These are phyloP conservation scores for Oreocharis arfaki DNA, from an alignment of 2,113 vertebrate genomes.

Conservation along the genomic window DNA sequence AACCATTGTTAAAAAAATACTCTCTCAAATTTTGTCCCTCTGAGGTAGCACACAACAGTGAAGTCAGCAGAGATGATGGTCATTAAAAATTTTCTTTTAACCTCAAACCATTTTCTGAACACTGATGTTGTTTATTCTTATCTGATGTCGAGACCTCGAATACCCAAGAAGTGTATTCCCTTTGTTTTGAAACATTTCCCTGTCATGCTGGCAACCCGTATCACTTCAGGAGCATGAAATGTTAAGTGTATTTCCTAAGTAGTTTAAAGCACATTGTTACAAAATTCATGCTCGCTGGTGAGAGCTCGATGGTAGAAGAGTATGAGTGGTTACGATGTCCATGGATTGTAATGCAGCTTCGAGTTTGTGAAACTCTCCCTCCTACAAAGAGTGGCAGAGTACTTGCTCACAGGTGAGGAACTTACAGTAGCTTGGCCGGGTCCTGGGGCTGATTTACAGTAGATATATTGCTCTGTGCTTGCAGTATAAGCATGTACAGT, in stretches of 20 bases:
- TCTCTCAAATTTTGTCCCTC: not conserved
- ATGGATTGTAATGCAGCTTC: not conserved
- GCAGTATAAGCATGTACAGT: not conserved
- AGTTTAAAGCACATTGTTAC: not conserved
- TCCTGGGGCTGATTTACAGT: not conserved
- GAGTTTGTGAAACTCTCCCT: not conserved
- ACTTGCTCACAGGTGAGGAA: not conserved
- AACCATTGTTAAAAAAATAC: not conserved
- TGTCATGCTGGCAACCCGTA: accelerated
- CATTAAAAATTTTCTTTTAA: not conserved
- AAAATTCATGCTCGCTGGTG: not conserved
- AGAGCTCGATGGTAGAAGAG: not conserved
- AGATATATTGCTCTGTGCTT: not conserved
- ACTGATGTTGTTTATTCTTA: not conserved
- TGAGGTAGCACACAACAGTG: not conserved
- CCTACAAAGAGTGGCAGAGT: not conserved
- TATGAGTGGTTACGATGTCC: not conserved
- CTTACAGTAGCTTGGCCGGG: not conserved
- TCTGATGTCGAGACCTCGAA: not conserved
- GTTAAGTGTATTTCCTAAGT: not conserved
- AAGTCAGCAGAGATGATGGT: not conserved
- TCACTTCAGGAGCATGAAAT: not conserved
- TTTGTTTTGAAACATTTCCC: not conserved
- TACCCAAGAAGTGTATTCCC: not conserved
- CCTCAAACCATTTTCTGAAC: not conserved